These are phyloP conservation scores for Pegea sp. DNA, from an alignment of 23 tunicate genomes.

Conservation along the genomic window DNA sequence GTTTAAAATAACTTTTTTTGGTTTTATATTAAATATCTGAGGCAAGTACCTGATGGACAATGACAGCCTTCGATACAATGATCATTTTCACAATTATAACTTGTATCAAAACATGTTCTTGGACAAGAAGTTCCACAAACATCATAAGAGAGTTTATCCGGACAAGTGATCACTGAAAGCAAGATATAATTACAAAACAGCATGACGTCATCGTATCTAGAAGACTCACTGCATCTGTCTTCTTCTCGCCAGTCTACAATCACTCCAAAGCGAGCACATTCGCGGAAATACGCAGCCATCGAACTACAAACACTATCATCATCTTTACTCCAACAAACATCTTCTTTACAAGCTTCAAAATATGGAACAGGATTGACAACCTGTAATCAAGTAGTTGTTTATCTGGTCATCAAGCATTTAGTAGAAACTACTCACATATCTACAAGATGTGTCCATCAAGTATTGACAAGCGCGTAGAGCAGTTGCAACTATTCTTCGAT, in stretches of 20 bases:
- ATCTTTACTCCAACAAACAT: conserved; percentile 74
- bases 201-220: too few relatives aligned
- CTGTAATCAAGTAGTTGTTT: conserved; percentile 17
- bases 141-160: conserved; percentile 61
- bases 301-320: conserved; percentile 85
- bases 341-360: conserved; percentile 94
- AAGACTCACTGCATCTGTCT: conserved; percentile 59
- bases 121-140: conserved; percentile 95
- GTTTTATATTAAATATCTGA: neutral
- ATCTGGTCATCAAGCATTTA: too few relatives aligned
- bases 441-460: conserved; percentile 76
- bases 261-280: conserved; percentile 82
- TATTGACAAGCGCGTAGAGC: conserved; percentile 81
- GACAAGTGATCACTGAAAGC: conserved; percentile 57
- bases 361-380: conserved; percentile 80
- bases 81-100: conserved; percentile 90
- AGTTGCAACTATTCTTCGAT: conserved; percentile 29
- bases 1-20: neutral
- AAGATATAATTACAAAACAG: neutral
- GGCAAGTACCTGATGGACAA: conserved; percentile 81
- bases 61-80: conserved; percentile 99
- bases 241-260: conserved; percentile 76
- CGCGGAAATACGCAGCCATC: conserved; percentile 90
- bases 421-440: conserved; percentile 52
- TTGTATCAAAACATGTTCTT: conserved; percentile 81